phyloP scores from a whole-genome alignment of 2,888 invertebrate genomes.

The Pristionchus mayeri region DNA sequence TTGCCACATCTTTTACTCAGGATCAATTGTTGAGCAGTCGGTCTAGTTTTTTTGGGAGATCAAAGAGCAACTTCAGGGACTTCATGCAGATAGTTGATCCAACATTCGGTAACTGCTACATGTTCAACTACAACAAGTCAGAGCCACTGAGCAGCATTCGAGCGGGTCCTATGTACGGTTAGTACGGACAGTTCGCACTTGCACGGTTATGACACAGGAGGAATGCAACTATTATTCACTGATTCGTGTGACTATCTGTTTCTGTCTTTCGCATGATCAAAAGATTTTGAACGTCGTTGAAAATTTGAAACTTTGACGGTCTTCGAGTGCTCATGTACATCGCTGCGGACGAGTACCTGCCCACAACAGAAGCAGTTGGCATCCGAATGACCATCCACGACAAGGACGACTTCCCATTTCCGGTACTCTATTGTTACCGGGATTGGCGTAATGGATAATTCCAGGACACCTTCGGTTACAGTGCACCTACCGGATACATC shows the following conservation, averaged over 20 bases:
- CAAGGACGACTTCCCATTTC: constrained; percentile 65
- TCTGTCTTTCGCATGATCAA: background rate
- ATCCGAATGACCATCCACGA: constrained; percentile 73
- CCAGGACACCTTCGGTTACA: constrained; percentile 72
- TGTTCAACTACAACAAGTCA: constrained; percentile 69
- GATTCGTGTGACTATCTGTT: no score
- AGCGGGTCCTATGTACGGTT: constrained; percentile 58
- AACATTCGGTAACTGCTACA: constrained; percentile 49
- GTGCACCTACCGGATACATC: constrained; percentile 73
- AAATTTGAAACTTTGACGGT: constrained; percentile 51
- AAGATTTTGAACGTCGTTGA: background rate
- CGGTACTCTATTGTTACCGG: background rate
- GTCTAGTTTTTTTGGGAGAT: background rate
- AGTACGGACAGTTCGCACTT: no score
- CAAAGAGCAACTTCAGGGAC: constrained; percentile 59
- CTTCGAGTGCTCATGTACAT: constrained; percentile 70
- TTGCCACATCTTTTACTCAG: no score
- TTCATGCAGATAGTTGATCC: constrained; percentile 72
- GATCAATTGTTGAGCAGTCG: background rate
- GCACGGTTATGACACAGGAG: no score
- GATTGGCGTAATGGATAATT: background rate
- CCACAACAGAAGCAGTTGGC: constrained; percentile 72
- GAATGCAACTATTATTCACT: no score
- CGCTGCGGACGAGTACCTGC: constrained; percentile 71
- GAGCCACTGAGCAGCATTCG: constrained; percentile 67